phyloP scores from a whole-genome alignment of 2,113 vertebrate genomes.

The Corynorhinus townsendii region DNA sequence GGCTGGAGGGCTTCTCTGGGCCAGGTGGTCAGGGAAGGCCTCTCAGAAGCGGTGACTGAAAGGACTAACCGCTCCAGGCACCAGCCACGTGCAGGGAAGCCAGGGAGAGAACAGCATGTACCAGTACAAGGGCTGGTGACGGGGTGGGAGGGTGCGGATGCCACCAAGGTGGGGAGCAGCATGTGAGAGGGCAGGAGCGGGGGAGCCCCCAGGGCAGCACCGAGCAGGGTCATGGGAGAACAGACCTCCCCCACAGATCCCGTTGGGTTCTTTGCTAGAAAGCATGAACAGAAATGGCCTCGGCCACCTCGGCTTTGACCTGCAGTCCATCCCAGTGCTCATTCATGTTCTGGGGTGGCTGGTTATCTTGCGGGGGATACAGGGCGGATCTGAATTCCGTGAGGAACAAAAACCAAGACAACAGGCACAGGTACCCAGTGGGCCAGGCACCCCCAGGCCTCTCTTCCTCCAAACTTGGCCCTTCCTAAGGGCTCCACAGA shows the following conservation, averaged over 20 bases:
- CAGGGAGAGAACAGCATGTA: neutral
- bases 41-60: neutral
- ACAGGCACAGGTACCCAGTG: neutral
- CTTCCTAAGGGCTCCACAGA: neutral
- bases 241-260: neutral
- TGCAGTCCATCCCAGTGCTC: neutral
- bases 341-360: neutral
- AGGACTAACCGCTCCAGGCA: neutral
- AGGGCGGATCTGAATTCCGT: neutral
- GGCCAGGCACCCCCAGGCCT: neutral
- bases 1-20: neutral
- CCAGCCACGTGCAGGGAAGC: neutral
- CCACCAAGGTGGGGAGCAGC: neutral
- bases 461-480: neutral
- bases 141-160: neutral
- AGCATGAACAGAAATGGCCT: neutral
- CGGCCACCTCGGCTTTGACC: fast-evolving
- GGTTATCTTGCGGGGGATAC: neutral
- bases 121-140: neutral
- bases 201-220: neutral
- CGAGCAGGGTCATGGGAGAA: neutral
- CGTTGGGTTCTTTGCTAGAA: neutral
- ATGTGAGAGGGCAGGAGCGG: neutral
- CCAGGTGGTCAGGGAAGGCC: neutral
- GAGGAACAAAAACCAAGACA: neutral